These are phyloP conservation scores for Pantherophis alleghaniensis DNA, from an alignment of 2,797 vertebrate species.

Conservation along the genomic window DNA sequence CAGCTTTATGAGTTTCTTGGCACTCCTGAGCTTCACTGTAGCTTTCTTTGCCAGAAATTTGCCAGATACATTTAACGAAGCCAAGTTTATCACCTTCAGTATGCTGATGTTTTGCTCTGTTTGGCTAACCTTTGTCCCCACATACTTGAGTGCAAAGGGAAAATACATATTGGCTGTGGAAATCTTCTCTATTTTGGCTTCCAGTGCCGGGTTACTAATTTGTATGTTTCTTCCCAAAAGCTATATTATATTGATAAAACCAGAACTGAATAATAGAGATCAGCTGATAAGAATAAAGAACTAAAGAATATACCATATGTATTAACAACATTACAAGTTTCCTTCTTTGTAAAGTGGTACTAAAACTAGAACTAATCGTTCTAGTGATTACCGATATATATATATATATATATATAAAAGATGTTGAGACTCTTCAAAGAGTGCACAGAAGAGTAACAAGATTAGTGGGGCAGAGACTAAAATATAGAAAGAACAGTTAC, in stretches of 20 bases:
- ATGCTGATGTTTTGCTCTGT: constrained; percentile 8
- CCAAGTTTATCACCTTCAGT: constrained; percentile 10
- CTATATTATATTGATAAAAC: constrained; percentile 14
- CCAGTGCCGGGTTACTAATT: neutral
- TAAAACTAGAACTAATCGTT: neutral
- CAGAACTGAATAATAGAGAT: neutral
- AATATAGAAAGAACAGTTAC: too few species aligned
- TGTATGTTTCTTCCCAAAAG: constrained; percentile 11
- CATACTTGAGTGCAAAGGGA: neutral
- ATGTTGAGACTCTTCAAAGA: too few species aligned
- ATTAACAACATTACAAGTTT: neutral
- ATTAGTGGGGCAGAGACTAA: too few species aligned
- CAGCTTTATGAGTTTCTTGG: neutral
- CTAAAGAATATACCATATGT: neutral
- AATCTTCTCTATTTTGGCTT: constrained; percentile 8
- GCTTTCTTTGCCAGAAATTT: constrained; percentile 13
- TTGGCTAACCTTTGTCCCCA: neutral
- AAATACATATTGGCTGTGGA: neutral
- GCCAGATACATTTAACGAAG: neutral
- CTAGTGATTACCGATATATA: neutral
- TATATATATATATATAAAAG: too few species aligned
- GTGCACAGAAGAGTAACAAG: too few species aligned
- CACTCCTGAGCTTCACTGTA: neutral
- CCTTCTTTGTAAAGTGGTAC: neutral
- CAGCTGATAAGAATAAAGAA: neutral